Evolutionary conservation across 2,888 invertebrate species (phyloP).

Genomic region (Polyommatus iphigenia): DNA sequence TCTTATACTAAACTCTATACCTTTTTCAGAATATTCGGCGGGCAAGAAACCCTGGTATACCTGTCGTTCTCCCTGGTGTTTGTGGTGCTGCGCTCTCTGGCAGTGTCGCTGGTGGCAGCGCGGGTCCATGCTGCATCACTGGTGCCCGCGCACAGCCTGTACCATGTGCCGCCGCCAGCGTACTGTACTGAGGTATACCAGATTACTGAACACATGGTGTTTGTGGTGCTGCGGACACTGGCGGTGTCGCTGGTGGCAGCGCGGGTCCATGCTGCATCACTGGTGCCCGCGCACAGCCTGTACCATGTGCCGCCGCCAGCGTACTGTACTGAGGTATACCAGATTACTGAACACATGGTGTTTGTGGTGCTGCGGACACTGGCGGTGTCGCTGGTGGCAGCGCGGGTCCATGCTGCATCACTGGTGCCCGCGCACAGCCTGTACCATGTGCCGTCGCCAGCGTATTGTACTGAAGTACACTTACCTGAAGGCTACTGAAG

Average conservation of each 20-base stretch:
- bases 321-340: slow-evolving; percentile 78
- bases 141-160: slow-evolving; percentile 69
- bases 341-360: background rate
- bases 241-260: slow-evolving; percentile 79
- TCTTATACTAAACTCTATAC: too few species aligned
- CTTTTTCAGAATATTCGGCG: slow-evolving; percentile 43
- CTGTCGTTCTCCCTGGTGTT: slow-evolving; percentile 38
- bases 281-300: slow-evolving; percentile 67
- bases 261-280: slow-evolving; percentile 73
- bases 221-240: slow-evolving; percentile 57
- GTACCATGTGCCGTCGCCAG: slow-evolving; percentile 76
- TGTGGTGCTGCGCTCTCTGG: slow-evolving; percentile 56
- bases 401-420: slow-evolving; percentile 75
- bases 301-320: slow-evolving; percentile 76
- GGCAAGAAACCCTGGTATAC: slow-evolving; percentile 55
- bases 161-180: slow-evolving; percentile 73
- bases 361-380: slow-evolving; percentile 57
- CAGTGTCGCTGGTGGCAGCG: slow-evolving; percentile 79
- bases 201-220: slow-evolving; percentile 43
- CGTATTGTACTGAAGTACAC: slow-evolving; percentile 78
- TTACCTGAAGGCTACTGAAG: background rate
- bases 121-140: slow-evolving; percentile 74
- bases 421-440: slow-evolving; percentile 67
- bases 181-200: slow-evolving; percentile 78
- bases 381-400: slow-evolving; percentile 78